A percentile compares a stretch with the other conserved stretches of the same genome.
Conservation (phyloP, 2,797 vertebrate genomes). For the Enteromius trimaculatus region DNA sequence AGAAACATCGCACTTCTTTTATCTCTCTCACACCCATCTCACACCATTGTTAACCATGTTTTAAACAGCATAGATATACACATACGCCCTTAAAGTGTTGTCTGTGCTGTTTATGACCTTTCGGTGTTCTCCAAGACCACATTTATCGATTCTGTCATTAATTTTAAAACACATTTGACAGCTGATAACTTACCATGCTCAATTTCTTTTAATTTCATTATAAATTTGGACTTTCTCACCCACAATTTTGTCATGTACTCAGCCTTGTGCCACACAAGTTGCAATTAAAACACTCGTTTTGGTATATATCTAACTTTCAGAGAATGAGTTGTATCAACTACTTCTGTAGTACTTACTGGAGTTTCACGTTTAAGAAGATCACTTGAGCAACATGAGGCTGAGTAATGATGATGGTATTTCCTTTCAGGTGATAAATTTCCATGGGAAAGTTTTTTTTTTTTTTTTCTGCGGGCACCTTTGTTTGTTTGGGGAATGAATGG, state of each 20-base stretch:
- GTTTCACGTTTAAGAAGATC: not conserved
- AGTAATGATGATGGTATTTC: not conserved
- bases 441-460: not conserved
- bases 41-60: conserved; percentile 2
- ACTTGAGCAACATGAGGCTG: not conserved
- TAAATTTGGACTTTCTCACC: not conserved
- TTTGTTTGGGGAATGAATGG: not conserved
- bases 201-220: not conserved
- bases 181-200: not conserved
- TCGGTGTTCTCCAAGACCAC: not conserved
- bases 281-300: not conserved
- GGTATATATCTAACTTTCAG: not conserved
- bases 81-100: not conserved
- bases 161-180: not conserved
- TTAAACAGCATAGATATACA: not conserved
- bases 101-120: not conserved
- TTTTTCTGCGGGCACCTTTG: not conserved
- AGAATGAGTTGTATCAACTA: not conserved
- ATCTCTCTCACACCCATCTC: conserved; percentile 14
- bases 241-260: not conserved
- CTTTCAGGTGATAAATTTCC: conserved; percentile 15
- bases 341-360: not conserved
- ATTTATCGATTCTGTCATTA: not conserved
- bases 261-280: not conserved
- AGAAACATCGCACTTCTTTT: conserved; percentile 5